phyloP scores from a whole-genome alignment of 2,888 invertebrate species.

The Actias luna region DNA sequence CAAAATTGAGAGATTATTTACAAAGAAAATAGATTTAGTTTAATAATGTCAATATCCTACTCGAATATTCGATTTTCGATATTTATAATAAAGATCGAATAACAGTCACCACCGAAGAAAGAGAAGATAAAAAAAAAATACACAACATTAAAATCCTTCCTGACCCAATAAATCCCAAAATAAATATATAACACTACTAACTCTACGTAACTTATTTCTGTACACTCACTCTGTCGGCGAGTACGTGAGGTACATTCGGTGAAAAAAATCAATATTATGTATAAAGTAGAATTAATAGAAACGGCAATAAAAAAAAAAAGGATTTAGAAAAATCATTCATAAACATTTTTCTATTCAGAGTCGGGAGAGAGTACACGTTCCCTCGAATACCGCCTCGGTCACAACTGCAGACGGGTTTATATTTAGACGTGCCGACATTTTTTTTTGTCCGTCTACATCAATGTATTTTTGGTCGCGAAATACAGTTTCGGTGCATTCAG shows the following conservation, averaged over 20 bases:
- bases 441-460: slow-evolving; percentile 57
- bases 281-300: too few relatives aligned
- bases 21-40: too few relatives aligned
- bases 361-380: slow-evolving; percentile 16
- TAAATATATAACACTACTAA: not conserved
- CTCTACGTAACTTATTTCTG: slow-evolving; percentile 7
- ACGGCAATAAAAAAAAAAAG: slow-evolving; percentile 3
- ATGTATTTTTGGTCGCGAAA: slow-evolving; percentile 66
- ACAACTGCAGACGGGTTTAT: slow-evolving; percentile 52
- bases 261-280: slow-evolving; percentile 22
- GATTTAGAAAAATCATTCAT: slow-evolving; percentile 47
- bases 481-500: slow-evolving; percentile 47
- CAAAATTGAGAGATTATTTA: too few relatives aligned
- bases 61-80: too few relatives aligned
- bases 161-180: slow-evolving; percentile 10
- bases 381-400: slow-evolving; percentile 41
- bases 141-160: slow-evolving; percentile 1
- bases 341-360: slow-evolving; percentile 40
- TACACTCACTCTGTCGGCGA: not conserved
- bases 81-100: too few relatives aligned
- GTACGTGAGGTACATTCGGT: slow-evolving; percentile 11
- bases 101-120: too few relatives aligned
- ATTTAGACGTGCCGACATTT: slow-evolving; percentile 57
- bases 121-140: not conserved
- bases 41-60: too few relatives aligned